Evolutionary conservation across 2,113 vertebrate genomes (phyloP).

Genomic region (Rhea americana): DNA sequence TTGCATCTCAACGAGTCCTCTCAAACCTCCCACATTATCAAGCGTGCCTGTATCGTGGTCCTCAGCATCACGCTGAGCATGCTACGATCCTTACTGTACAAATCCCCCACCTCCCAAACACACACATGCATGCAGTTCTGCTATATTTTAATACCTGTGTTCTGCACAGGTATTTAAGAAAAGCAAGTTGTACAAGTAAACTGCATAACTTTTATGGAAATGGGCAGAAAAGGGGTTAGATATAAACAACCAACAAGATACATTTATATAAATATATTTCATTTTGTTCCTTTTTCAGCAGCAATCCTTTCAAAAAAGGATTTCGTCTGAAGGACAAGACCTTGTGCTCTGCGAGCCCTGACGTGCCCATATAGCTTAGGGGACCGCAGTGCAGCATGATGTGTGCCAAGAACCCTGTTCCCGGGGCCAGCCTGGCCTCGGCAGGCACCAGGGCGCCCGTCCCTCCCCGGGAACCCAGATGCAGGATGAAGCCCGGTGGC

Average conservation of each 20-base stretch:
- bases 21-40: background rate
- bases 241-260: background rate
- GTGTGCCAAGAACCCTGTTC: background rate
- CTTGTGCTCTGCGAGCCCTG: background rate
- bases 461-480: accelerated
- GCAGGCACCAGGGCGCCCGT: background rate
- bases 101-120: background rate
- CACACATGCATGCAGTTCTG: background rate
- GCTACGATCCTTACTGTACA: background rate
- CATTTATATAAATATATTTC: background rate
- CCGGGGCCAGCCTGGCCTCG: background rate
- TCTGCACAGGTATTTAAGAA: background rate
- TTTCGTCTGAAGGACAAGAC: background rate
- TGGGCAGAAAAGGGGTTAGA: background rate
- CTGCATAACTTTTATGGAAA: no score
- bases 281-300: background rate
- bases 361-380: background rate
- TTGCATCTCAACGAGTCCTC: background rate
- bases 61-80: accelerated
- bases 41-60: accelerated
- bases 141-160: background rate
- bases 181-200: no score
- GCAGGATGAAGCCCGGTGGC: accelerated
- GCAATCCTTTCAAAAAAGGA: background rate
- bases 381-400: background rate